Base-by-base conservation (phyloP, 2,888 invertebrate species). In the Xestia c-nigrum region DNA sequence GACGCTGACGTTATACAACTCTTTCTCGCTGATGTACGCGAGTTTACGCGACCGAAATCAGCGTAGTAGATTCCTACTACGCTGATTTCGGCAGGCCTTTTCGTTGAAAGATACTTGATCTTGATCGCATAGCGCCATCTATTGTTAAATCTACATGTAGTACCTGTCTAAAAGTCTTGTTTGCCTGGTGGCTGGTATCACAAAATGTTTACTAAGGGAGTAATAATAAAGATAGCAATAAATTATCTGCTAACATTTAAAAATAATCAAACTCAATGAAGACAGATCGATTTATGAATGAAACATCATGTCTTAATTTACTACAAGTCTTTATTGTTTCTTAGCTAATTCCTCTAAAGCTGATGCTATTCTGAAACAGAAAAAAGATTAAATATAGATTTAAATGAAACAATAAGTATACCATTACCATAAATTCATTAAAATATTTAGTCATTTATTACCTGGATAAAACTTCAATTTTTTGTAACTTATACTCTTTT, bases 361-460 rank as follows among this genome's bases (percentile, higher is more conserved):
- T 63, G 90, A 83, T 50, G 91, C 91, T 88, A 91, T 91, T 77
- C 91, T 91, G 89, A 72, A 90, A 88, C 14, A 76, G n/a, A 76
- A 74, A 78, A 50, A 70, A 12, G 1, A 55, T 31, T 14, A 12
- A 10, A 5, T 38, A 66, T 0, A 38, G 4, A 43, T 43, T 50
- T 16, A 0, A 40, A 59, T 61, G 24, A n/a, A 3, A 10, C 5
- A 31, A 38, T 24, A 24, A 16, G 5, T 24, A 7, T 47, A 47
- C 16, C 14, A 43, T 9, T 31, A 14, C 1, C 31, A 31, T 40
- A 14, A 31, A n/a, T 46, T 43, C 4, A n/a, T 16, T 5, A 16
- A 46, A 43, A 46, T 16, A 57, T 57, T 4, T 14, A 59, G 1
- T 46, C 3, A 21, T 43, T 2, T 16, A 14, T 72, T 80, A 86